phyloP scores from a whole-genome alignment of 2,888 invertebrate species.

The Drosophila lacicola region DNA sequence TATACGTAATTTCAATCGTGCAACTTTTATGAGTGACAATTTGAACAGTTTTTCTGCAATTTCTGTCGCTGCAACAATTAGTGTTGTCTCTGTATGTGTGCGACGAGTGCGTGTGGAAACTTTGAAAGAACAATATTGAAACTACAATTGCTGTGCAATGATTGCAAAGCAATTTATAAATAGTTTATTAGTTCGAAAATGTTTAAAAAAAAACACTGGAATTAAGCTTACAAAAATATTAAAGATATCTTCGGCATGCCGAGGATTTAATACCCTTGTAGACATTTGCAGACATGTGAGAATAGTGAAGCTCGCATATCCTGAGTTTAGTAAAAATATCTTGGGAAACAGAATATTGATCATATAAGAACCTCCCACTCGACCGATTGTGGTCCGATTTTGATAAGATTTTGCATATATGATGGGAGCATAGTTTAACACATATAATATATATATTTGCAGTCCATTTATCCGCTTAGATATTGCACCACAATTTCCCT shows the following conservation, averaged over 20 bases:
- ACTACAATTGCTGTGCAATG: conserved; percentile 12
- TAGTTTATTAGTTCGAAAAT: background rate
- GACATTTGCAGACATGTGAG: too few species aligned
- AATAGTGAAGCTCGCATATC: too few species aligned
- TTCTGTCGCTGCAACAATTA: conserved; percentile 26
- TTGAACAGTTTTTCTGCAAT: conserved; percentile 51
- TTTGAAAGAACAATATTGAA: conserved; percentile 6
- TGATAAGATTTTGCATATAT: too few species aligned
- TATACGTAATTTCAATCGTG: conserved; percentile 63
- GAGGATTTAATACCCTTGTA: too few species aligned
- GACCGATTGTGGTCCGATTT: too few species aligned
- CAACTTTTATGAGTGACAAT: conserved; percentile 76
- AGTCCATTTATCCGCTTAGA: background rate
- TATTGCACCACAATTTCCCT: background rate
- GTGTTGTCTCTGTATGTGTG: conserved; percentile 14
- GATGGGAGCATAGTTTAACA: too few species aligned
- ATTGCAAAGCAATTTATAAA: conserved; percentile 4
- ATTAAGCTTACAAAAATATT: too few species aligned
- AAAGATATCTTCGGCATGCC: too few species aligned
- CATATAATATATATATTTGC: background rate
- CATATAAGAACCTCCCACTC: too few species aligned
- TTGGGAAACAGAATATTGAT: too few species aligned
- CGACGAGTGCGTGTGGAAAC: background rate
- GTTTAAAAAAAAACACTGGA: background rate
- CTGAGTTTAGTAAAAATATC: too few species aligned